These are phyloP conservation scores for Bos javanicus DNA, from an alignment of 2,113 vertebrate genomes.

Conservation along the genomic window DNA sequence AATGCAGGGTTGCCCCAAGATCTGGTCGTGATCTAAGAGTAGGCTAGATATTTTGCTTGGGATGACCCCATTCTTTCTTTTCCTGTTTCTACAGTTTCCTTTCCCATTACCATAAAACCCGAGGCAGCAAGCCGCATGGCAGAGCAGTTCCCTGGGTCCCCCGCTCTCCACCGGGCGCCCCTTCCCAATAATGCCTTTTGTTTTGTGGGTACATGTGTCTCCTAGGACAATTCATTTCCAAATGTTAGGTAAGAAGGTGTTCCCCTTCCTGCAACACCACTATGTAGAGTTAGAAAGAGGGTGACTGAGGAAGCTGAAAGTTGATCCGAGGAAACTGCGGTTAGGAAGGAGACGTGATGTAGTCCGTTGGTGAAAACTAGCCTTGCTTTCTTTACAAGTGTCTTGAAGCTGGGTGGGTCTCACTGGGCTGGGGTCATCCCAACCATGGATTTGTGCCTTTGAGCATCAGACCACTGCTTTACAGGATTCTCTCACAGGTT, in stretches of 20 bases:
- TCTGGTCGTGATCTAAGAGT: background rate
- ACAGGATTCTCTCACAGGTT: too few relatives aligned
- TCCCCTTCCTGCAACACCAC: background rate
- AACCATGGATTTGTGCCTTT: background rate
- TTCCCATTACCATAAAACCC: background rate
- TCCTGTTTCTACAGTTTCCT: background rate
- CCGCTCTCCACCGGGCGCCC: rapidly evolving
- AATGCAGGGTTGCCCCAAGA: too few relatives aligned
- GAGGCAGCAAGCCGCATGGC: rapidly evolving
- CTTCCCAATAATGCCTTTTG: background rate
- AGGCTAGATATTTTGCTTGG: background rate
- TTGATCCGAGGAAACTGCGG: background rate
- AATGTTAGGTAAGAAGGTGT: background rate
- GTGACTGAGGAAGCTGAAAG: background rate
- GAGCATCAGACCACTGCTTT: background rate
- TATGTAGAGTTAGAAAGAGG: background rate
- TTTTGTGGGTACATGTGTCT: background rate
- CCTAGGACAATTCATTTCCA: background rate
- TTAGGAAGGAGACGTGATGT: background rate
- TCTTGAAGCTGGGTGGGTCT: background rate
- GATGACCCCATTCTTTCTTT: background rate
- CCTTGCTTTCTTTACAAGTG: background rate
- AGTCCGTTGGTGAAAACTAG: background rate
- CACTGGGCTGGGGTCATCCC: background rate
- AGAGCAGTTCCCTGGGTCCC: background rate